A percentile compares a stretch with the other conserved stretches of the same genome.
phyloP scores from a whole-genome alignment of 2,113 vertebrate species.

The Chamaetylas fuelleborni region DNA sequence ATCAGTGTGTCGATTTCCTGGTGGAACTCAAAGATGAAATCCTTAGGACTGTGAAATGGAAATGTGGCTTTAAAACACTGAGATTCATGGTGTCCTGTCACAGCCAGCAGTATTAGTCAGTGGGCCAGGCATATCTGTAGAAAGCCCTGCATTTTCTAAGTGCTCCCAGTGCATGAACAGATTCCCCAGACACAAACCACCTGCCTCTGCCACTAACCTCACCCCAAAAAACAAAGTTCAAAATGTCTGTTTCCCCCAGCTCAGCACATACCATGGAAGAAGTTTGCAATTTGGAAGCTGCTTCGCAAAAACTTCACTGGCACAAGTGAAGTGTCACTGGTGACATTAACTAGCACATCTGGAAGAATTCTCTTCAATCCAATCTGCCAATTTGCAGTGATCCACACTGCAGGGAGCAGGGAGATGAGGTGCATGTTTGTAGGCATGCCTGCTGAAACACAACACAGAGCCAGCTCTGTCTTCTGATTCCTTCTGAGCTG shows the following conservation, averaged over 20 bases:
- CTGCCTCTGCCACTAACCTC: not conserved
- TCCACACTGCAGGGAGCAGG: not conserved
- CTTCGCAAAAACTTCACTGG: not conserved
- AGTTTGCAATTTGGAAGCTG: not conserved
- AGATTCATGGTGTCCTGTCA: not conserved
- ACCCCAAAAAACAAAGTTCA: not conserved
- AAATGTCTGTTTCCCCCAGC: not conserved
- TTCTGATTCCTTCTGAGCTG: not conserved
- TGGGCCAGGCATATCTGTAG: not conserved
- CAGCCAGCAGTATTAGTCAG: not conserved
- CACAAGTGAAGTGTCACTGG: not conserved
- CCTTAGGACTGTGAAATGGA: not conserved
- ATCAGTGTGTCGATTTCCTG: not conserved
- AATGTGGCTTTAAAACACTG: not conserved
- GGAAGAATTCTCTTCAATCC: not conserved
- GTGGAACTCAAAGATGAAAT: not conserved
- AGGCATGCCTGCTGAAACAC: not conserved
- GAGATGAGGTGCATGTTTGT: not conserved
- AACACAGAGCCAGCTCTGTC: not conserved
- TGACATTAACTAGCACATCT: not conserved
- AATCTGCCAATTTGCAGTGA: not conserved
- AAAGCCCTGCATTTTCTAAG: not conserved
- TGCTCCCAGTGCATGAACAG: not conserved
- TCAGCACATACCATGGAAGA: not conserved
- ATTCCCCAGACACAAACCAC: not conserved